These are phyloP conservation scores for Eupelmus urozonus DNA, from an alignment of 2,888 invertebrate species.

Conservation along the genomic window DNA sequence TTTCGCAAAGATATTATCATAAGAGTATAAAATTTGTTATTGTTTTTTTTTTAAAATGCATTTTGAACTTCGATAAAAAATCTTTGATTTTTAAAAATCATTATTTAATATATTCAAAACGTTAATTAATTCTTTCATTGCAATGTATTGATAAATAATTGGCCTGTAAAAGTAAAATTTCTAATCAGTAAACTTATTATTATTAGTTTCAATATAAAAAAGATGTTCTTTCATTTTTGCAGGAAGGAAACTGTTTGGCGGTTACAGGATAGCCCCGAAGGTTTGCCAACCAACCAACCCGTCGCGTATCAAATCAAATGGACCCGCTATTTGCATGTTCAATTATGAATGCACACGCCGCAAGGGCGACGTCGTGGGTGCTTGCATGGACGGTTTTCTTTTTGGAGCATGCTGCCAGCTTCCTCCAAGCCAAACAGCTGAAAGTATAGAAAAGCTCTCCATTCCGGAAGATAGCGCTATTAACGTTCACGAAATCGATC, in stretches of 20 bases:
- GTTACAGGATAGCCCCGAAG: constrained; percentile 90
- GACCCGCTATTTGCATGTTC: constrained; percentile 92
- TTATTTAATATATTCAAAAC: no score
- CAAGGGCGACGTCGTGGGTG: constrained; percentile 90
- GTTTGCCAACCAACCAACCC: constrained; percentile 86
- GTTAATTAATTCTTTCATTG: no score
- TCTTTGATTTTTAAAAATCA: no score
- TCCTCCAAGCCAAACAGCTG: constrained; percentile 77
- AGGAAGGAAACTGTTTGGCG: constrained; percentile 87
- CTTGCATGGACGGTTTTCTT: constrained; percentile 95
- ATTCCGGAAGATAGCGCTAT: constrained; percentile 58
- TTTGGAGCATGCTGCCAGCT: constrained; percentile 94
- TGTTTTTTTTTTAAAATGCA: no score
- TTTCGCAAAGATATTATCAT: no score
- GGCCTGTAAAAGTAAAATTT: no score
- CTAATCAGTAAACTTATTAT: no score
- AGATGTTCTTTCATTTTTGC: constrained; percentile 44
- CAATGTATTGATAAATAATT: no score
- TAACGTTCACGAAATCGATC: constrained; percentile 71
- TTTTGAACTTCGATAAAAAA: no score
- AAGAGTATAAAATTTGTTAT: no score
- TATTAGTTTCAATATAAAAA: no score
- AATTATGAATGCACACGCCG: constrained; percentile 91
- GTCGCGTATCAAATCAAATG: constrained; percentile 78
- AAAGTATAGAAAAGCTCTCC: constrained; percentile 66